Evolutionary conservation across 2,888 invertebrate genomes (phyloP), one percentile per base, ranked within the genome.

Genomic region (Ophraella communa): DNA sequence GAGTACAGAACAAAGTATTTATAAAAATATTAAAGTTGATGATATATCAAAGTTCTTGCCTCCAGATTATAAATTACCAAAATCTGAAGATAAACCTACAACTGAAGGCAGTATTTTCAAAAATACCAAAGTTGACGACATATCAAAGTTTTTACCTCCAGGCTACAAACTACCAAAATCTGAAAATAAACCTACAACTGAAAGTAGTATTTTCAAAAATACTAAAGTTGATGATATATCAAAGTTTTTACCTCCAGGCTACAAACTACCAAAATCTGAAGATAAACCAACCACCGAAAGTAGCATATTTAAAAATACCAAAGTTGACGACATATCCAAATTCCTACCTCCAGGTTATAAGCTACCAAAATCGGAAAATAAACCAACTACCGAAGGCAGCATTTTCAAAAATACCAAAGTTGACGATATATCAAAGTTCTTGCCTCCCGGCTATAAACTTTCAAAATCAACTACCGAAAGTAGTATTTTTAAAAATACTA

Each of bases 81-180:
- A 66, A 53, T n/a, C 27, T 24, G 64, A 60, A 14, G 60, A 63
- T 24, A 60, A 59, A 56, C 18, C 35, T 11, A 64, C 64, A 10
- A 57, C 63, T 4, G 61, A 60, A 47, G 21, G 21, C 2, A 84
- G 84, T 60, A 53, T 84, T 21, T 77, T 84, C 49, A 81, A 82
- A 72, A 83, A 86, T 78, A 79, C 85, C 2, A 84, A 86, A 73
- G 82, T 84, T 52, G 87, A 87, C 70, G 87, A 88, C 71, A 73
- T 88, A 0, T 86, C 83, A 71, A 86, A 87, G 71, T 84, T 91
- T 54, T 80, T 91, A 65, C 91, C 91, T 14, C 86, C 88, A 10
- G 89, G 88, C 3, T 92, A 86, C 73, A 90, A 89, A 71, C 60
- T 11, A 68, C 72, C 56, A 68, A 45, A 78, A 65, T 58, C 70